phyloP scores from a whole-genome alignment of 2,797 vertebrate genomes.

The Neostethus bicornis region DNA sequence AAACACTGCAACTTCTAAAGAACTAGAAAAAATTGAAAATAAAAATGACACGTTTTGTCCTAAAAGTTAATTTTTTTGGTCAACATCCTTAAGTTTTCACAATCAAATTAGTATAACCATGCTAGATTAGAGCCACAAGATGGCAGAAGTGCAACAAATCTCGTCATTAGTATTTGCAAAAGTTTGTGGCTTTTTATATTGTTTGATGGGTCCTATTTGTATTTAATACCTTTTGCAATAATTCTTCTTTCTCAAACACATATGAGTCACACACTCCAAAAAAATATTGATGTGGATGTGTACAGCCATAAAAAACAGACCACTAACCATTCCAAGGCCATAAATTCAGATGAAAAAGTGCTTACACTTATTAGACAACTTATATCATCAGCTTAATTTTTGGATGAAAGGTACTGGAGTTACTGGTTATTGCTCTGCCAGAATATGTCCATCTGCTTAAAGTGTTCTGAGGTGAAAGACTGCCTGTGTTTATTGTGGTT shows the following conservation, averaged over 20 bases:
- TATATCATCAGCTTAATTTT: slow-evolving; percentile 60
- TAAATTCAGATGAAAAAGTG: slow-evolving; percentile 35
- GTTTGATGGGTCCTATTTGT: slow-evolving; percentile 8
- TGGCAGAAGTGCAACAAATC: slow-evolving; percentile 38
- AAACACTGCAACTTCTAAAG: no score
- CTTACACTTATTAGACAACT: slow-evolving; percentile 46
- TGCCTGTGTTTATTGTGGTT: slow-evolving; percentile 78
- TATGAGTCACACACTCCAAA: slow-evolving; percentile 5
- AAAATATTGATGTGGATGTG: slow-evolving; percentile 28
- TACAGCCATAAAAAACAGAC: slow-evolving; percentile 41
- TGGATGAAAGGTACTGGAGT: slow-evolving; percentile 64
- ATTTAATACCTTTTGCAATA: slow-evolving; percentile 2
- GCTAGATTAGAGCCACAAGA: slow-evolving; percentile 27
- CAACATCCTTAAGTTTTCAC: neutral
- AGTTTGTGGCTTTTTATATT: neutral
- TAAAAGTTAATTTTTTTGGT: no score
- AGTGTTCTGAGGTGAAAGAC: slow-evolving; percentile 73
- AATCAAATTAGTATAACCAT: neutral
- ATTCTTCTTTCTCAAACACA: slow-evolving; percentile 24
- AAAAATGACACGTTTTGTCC: no score
- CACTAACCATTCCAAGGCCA: slow-evolving; percentile 23
- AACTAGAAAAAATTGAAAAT: no score
- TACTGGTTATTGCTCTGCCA: slow-evolving; percentile 55
- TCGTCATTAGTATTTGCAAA: neutral
- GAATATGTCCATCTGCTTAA: slow-evolving; percentile 69